Conservation (phyloP, 2,113 vertebrate genomes). For the Elachura formosa region DNA sequence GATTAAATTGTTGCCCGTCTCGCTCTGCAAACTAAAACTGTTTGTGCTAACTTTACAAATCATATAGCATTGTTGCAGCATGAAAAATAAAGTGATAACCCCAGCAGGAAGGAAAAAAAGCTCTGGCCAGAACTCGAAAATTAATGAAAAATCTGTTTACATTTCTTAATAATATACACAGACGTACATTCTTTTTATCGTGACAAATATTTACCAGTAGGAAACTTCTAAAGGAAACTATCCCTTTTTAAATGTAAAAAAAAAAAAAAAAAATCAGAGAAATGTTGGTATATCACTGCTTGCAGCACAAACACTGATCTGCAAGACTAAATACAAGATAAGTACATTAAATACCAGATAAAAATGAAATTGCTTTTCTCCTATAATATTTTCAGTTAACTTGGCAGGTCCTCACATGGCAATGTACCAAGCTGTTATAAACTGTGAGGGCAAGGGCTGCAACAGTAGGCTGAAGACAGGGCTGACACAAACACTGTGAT, state of each 20-base stretch:
- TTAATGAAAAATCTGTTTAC: not conserved
- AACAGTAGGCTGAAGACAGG: not conserved
- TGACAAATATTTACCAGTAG: slow-evolving; percentile 18
- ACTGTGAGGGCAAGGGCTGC: not conserved
- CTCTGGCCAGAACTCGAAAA: not conserved
- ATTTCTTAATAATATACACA: not conserved
- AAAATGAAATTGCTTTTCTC: not conserved
- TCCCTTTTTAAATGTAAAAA: not conserved
- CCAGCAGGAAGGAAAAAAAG: not conserved
- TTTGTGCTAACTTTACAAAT: not conserved
- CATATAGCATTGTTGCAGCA: not conserved
- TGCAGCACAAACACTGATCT: slow-evolving; percentile 5
- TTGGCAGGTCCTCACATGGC: not conserved
- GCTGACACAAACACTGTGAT: not conserved
- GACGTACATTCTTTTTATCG: not conserved
- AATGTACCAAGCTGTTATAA: not conserved
- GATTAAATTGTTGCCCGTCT: not conserved
- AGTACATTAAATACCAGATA: slow-evolving; percentile 10
- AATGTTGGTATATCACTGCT: not conserved
- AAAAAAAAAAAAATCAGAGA: not conserved
- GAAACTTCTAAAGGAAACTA: not conserved
- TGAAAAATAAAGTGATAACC: not conserved
- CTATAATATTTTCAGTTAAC: not conserved
- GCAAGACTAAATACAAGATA: slow-evolving; percentile 61
- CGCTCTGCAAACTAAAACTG: not conserved